Conservation (phyloP, 2,888 invertebrate genomes). For the Dasysyrphus albostriatus region DNA sequence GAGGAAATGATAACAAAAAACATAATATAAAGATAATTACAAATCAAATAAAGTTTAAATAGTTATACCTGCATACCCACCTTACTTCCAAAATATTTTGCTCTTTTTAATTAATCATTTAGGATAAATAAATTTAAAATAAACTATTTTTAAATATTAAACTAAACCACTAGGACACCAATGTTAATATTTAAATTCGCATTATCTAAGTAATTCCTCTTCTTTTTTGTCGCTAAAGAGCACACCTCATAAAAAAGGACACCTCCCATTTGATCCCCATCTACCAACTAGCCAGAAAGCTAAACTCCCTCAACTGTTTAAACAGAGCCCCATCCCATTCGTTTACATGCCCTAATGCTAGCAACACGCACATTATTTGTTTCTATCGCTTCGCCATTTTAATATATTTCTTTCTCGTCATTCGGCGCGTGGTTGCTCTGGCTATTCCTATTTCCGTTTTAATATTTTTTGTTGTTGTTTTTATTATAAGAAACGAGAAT, state of each 20-base stretch:
- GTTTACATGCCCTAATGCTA: conserved; percentile 63
- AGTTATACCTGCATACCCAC: too few species aligned
- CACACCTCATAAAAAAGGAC: conserved; percentile 40
- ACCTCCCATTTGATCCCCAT: conserved; percentile 45
- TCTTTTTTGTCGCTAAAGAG: conserved; percentile 12
- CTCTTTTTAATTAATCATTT: too few species aligned
- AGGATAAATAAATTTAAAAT: too few species aligned
- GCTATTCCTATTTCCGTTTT: conserved; percentile 38
- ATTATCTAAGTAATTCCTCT: conserved; percentile 6
- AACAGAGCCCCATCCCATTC: conserved; percentile 26
- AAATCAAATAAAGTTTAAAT: too few species aligned
- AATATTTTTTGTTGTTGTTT: conserved; percentile 26
- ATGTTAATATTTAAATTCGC: background rate
- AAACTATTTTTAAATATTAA: too few species aligned
- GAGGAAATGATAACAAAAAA: too few species aligned
- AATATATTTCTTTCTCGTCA: conserved; percentile 71
- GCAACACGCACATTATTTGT: conserved; percentile 75
- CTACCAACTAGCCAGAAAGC: background rate
- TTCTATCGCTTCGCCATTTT: conserved; percentile 74
- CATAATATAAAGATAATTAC: too few species aligned
- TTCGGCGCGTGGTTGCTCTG: conserved; percentile 55
- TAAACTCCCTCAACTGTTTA: conserved; percentile 5
- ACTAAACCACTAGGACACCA: background rate
- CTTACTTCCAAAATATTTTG: too few species aligned
- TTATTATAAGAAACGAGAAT: background rate